These are phyloP conservation scores for Propithecus coquereli DNA, from an alignment of 2,113 vertebrate genomes.

Conservation along the genomic window DNA sequence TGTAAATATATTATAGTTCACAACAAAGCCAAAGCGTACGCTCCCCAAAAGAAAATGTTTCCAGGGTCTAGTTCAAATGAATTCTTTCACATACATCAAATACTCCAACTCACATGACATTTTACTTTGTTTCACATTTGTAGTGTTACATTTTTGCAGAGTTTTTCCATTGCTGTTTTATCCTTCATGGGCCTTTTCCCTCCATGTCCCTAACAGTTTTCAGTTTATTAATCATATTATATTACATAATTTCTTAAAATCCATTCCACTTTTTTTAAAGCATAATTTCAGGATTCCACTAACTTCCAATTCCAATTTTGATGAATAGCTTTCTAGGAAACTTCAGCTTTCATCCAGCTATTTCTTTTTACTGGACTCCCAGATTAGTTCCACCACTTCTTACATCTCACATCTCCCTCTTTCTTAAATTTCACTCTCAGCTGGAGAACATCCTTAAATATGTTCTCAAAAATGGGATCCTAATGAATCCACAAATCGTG, in stretches of 20 bases:
- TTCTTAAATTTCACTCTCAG: neutral
- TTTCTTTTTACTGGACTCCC: neutral
- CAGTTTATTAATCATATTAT: neutral
- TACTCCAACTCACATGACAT: neutral
- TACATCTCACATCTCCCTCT: neutral
- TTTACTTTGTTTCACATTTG: neutral
- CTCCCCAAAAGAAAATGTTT: neutral
- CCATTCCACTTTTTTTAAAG: neutral
- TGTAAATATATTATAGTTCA: neutral
- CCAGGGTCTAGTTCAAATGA: neutral
- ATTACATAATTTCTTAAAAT: neutral
- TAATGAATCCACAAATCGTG: neutral
- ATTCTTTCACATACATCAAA: neutral
- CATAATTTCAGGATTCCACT: neutral
- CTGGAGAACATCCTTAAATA: neutral
- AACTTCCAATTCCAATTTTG: neutral
- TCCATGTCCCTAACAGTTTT: neutral
- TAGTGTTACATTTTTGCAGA: neutral
- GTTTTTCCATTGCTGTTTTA: neutral
- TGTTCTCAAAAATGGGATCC: neutral
- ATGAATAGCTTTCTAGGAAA: neutral
- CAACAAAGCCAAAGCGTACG: neutral
- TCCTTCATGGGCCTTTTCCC: neutral
- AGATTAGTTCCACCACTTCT: neutral
- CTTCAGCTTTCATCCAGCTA: neutral